Conservation (phyloP, 2,888 invertebrate genomes). For the Eumerus sabulonum region DNA sequence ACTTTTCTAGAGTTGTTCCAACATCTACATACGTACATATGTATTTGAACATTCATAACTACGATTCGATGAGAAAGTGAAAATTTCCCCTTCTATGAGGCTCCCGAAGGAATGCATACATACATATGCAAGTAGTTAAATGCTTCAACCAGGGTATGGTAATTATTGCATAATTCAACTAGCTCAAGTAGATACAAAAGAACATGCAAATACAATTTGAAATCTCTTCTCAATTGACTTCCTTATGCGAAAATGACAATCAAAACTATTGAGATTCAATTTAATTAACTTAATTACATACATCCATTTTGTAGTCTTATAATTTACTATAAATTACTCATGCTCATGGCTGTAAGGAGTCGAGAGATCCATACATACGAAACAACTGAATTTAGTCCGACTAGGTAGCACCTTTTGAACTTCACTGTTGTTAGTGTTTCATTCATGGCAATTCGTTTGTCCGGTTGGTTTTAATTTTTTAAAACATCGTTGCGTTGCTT, state of each 20-base stretch:
- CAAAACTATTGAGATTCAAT: slow-evolving; percentile 10
- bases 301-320: background rate
- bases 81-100: slow-evolving; percentile 32
- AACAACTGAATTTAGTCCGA: too few species aligned
- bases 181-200: slow-evolving; percentile 5
- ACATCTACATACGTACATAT: background rate
- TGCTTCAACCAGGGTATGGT: slow-evolving; percentile 38
- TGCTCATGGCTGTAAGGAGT: too few species aligned
- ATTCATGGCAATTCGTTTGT: background rate
- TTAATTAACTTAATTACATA: slow-evolving; percentile 40
- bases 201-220: background rate
- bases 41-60: too few species aligned
- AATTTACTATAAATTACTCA: too few species aligned
- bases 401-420: too few species aligned
- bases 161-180: slow-evolving; percentile 42
- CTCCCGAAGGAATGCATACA: too few species aligned
- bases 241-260: slow-evolving; percentile 21
- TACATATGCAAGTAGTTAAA: background rate
- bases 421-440: background rate
- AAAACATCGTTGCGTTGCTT: too few species aligned
- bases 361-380: too few species aligned
- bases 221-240: slow-evolving; percentile 6
- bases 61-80: slow-evolving; percentile 52
- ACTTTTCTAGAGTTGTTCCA: background rate
- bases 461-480: too few species aligned